Percentiles rank a stretch among this genome's conserved stretches.
Evolutionary conservation across 2,888 invertebrate genomes (phyloP).

Genomic region (Lochmaea capreae): DNA sequence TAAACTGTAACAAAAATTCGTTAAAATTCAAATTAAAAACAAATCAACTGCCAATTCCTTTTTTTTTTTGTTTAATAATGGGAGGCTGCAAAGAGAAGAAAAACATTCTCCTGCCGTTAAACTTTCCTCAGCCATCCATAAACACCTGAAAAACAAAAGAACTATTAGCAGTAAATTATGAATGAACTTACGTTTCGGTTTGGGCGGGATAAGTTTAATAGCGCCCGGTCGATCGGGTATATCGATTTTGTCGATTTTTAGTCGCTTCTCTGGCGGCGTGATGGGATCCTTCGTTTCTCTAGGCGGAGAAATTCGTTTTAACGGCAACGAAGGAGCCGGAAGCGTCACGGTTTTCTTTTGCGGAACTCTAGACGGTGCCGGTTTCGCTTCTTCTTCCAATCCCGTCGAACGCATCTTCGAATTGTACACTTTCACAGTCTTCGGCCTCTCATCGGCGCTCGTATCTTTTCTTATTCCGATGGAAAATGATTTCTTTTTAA

Average conservation of each 20-base stretch:
- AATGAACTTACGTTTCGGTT: slow-evolving; percentile 88
- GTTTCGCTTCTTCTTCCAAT: slow-evolving; percentile 86
- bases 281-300: slow-evolving; percentile 51
- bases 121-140: slow-evolving; percentile 49
- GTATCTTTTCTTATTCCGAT: slow-evolving; percentile 82
- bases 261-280: slow-evolving; percentile 80
- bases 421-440: slow-evolving; percentile 92
- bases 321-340: slow-evolving; percentile 61
- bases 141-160: slow-evolving; percentile 56
- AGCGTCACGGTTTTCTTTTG: slow-evolving; percentile 70
- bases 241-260: slow-evolving; percentile 70
- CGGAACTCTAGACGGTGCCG: slow-evolving; percentile 82
- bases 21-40: slow-evolving; percentile 42
- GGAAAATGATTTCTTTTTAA: slow-evolving; percentile 76
- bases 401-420: slow-evolving; percentile 94
- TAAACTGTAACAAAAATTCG: slow-evolving; percentile 43
- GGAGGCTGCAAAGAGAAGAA: slow-evolving; percentile 49
- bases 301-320: slow-evolving; percentile 64
- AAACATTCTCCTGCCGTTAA: slow-evolving; percentile 48
- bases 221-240: slow-evolving; percentile 79
- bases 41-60: slow-evolving; percentile 45
- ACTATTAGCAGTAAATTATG: slow-evolving; percentile 47
- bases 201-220: slow-evolving; percentile 88
- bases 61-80: slow-evolving; percentile 1
- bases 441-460: slow-evolving; percentile 76